Percentiles rank a stretch among this genome's conserved stretches.
Evolutionary conservation across 2,888 invertebrate species (phyloP).

Genomic region (Rhimphoctona megacephalus): DNA sequence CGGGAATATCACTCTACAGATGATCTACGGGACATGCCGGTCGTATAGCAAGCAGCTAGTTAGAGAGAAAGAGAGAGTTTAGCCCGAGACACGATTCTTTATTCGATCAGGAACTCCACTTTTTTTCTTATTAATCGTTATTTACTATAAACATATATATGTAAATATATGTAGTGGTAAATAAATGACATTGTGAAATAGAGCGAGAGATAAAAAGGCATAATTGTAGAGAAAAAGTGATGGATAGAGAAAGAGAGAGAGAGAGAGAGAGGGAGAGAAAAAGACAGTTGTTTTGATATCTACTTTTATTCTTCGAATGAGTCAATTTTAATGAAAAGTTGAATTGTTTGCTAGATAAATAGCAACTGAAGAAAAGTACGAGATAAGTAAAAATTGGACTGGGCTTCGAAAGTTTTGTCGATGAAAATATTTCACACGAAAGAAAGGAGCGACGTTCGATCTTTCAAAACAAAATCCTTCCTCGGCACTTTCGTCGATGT

Average conservation of each 20-base stretch:
- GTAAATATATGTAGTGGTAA: conserved; percentile 31
- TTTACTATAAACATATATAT: conserved; percentile 32
- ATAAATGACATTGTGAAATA: conserved; percentile 27
- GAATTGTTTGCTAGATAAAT: neutral
- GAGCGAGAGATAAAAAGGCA: conserved; percentile 45
- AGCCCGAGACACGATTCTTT: conserved; percentile 52
- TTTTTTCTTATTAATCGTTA: conserved; percentile 21
- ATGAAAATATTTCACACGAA: conserved; percentile 12
- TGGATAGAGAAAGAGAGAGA: conserved; percentile 36
- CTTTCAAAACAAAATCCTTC: conserved; percentile 21
- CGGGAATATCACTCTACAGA: conserved; percentile 68
- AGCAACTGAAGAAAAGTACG: neutral
- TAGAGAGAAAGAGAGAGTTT: conserved; percentile 68
- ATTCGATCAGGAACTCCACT: conserved; percentile 53
- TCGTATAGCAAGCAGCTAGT: conserved; percentile 83
- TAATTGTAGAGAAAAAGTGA: conserved; percentile 20
- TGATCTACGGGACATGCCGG: conserved; percentile 84
- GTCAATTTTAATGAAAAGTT: neutral
- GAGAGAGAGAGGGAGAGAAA: conserved; percentile 46
- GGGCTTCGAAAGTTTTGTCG: conserved; percentile 16
- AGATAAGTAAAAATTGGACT: neutral
- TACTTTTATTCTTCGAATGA: conserved; percentile 27
- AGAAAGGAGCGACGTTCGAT: neutral
- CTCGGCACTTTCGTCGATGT: neutral
- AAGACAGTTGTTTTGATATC: conserved; percentile 39